Conservation (phyloP, 2,888 invertebrate species). For the Euplexia lucipara region DNA sequence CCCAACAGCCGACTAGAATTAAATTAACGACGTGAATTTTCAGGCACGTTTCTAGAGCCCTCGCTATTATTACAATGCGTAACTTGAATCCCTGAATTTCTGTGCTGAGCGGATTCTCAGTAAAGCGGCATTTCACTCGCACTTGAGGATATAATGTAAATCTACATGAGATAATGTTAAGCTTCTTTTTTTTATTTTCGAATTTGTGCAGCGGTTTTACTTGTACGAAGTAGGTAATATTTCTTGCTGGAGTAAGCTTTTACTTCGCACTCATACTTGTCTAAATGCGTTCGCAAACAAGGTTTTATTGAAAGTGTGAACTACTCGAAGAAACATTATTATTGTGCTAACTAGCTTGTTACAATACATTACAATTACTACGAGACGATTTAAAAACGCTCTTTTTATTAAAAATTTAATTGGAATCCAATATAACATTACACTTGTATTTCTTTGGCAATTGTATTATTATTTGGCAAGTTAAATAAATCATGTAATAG, state of each 20-base stretch:
- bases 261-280: not conserved
- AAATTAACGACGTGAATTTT: constrained; percentile 27
- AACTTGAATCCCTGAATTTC: constrained; percentile 18
- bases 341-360: too few species aligned
- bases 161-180: not conserved
- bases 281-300: not conserved
- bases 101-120: not conserved
- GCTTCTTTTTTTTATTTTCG: not conserved
- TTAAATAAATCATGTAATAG: too few species aligned
- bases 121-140: not conserved
- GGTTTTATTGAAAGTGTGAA: too few species aligned
- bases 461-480: too few species aligned
- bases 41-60: constrained; percentile 2
- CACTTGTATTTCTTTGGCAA: too few species aligned
- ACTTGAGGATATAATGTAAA: constrained; percentile 1
- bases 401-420: too few species aligned
- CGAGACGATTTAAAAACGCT: too few species aligned
- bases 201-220: constrained; percentile 5
- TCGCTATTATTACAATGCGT: constrained; percentile 5
- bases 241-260: not conserved
- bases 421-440: too few species aligned
- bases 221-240: not conserved
- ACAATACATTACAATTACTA: too few species aligned
- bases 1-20: too few species aligned
- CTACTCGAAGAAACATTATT: too few species aligned